phyloP scores from a whole-genome alignment of 2,888 invertebrate genomes.

The Monopis laevigella region DNA sequence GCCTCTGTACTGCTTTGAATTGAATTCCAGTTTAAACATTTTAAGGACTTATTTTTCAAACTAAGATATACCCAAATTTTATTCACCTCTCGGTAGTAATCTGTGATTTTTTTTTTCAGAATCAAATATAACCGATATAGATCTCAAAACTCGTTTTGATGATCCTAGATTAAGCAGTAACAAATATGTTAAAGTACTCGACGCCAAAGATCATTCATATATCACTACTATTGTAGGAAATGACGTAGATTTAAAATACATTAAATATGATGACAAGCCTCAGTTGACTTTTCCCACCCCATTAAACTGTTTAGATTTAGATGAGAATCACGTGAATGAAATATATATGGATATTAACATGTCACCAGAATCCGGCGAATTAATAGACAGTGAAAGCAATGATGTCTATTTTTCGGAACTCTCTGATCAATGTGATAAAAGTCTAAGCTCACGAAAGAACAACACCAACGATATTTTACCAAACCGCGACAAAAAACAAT shows the following conservation, averaged over 20 bases:
- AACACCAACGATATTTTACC: no score
- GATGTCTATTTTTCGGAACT: no score
- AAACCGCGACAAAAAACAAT: no score
- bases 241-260: constrained; percentile 29
- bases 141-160: neutral
- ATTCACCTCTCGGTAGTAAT: neutral
- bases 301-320: constrained; percentile 21
- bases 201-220: constrained; percentile 25
- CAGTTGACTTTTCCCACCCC: neutral
- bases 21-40: no score
- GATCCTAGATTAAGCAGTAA: constrained; percentile 42
- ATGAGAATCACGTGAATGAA: constrained; percentile 26
- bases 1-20: no score
- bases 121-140: neutral
- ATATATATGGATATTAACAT: constrained; percentile 30
- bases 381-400: no score
- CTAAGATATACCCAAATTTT: no score
- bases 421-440: no score
- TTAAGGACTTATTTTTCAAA: no score
- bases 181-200: constrained; percentile 31
- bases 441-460: no score
- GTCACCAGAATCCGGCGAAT: constrained; percentile 35
- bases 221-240: constrained; percentile 28
- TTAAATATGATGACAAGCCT: constrained; percentile 26
- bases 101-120: no score